These are phyloP conservation scores for Neoscelio sp. DNA, from an alignment of 2,888 invertebrate species.

Conservation along the genomic window DNA sequence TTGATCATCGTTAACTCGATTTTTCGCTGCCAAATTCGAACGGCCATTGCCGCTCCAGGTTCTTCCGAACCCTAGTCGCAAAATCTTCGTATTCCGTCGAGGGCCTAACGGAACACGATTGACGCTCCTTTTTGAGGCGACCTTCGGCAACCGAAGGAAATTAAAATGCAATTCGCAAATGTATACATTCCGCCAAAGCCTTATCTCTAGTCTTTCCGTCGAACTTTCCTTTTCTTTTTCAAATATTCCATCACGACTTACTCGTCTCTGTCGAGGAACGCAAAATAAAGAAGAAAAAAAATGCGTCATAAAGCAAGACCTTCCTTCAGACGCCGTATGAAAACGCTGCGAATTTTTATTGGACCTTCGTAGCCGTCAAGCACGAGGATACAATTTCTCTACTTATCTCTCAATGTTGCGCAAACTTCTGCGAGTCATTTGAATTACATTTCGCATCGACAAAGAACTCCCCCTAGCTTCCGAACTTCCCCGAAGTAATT, in stretches of 20 bases:
- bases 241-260: slow-evolving; percentile 54
- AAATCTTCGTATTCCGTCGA: too few species aligned
- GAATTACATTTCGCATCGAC: slow-evolving; percentile 16
- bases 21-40: slow-evolving; percentile 52
- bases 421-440: not conserved
- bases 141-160: too few species aligned
- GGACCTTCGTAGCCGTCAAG: slow-evolving; percentile 4
- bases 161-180: too few species aligned
- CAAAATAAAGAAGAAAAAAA: slow-evolving; percentile 34
- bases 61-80: not conserved
- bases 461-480: too few species aligned
- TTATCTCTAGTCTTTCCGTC: too few species aligned
- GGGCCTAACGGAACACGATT: too few species aligned
- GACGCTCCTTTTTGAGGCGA: too few species aligned
- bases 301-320: slow-evolving; percentile 20
- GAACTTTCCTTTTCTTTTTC: too few species aligned
- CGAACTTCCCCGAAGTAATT: too few species aligned
- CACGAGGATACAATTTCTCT: not conserved
- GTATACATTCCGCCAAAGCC: too few species aligned
- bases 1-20: slow-evolving; percentile 58
- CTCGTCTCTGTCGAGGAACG: slow-evolving; percentile 33
- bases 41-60: slow-evolving; percentile 43
- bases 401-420: not conserved
- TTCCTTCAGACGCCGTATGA: slow-evolving; percentile 25
- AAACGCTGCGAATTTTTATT: slow-evolving; percentile 29